These are phyloP conservation scores for Neria commutata DNA, from an alignment of 2,888 invertebrate species.

Conservation along the genomic window DNA sequence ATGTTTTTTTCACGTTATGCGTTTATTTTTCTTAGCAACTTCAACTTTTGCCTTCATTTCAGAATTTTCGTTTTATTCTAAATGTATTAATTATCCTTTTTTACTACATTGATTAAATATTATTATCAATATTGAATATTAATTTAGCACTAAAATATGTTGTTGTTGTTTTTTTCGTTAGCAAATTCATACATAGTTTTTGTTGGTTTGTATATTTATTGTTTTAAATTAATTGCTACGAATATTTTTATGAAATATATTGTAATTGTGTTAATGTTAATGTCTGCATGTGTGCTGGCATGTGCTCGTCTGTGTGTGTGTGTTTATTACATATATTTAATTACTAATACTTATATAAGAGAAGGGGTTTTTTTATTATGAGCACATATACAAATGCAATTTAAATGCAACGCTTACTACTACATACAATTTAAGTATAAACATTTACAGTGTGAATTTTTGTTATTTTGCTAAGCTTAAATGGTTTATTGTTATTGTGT, in stretches of 20 bases:
- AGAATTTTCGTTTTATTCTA: no score
- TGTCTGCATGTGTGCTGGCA: no score
- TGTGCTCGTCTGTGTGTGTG: not conserved
- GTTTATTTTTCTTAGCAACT: not conserved
- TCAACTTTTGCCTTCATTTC: slow-evolving; percentile 1
- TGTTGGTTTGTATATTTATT: no score
- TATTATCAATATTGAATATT: not conserved
- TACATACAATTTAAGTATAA: not conserved
- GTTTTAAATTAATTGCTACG: no score
- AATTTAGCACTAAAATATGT: not conserved
- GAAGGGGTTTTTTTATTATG: not conserved
- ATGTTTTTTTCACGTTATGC: slow-evolving; percentile 10
- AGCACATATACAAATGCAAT: not conserved
- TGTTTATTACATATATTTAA: not conserved
- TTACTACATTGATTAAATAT: not conserved
- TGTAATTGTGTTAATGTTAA: no score
- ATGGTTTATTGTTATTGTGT: no score
- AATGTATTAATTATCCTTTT: no score
- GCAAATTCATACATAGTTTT: no score
- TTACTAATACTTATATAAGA: not conserved
- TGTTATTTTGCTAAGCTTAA: no score
- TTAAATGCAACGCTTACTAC: not conserved
- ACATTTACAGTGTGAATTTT: no score
- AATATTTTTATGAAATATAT: no score
- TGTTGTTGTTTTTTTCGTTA: not conserved